These are phyloP conservation scores for Nannospalax galili DNA, from an alignment of 2,113 vertebrate genomes.

Conservation along the genomic window DNA sequence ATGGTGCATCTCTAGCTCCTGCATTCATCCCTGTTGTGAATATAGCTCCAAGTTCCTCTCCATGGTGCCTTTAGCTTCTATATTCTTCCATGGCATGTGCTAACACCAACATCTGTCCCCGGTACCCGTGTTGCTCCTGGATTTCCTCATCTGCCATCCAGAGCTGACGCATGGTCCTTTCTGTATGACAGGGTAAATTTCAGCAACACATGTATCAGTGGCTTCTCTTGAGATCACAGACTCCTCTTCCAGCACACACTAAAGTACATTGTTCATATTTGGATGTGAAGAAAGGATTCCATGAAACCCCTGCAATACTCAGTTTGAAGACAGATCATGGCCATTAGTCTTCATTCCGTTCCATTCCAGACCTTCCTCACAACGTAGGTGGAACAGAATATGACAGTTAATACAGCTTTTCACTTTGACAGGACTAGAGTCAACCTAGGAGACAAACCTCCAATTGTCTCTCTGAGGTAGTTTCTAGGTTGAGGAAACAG, in stretches of 20 bases:
- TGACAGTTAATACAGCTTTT: background rate
- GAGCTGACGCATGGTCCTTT: background rate
- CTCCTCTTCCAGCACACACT: background rate
- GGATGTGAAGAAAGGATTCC: background rate
- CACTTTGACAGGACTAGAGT: background rate
- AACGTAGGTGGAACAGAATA: background rate
- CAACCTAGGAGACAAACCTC: background rate
- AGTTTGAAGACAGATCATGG: background rate
- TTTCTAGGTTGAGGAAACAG: background rate
- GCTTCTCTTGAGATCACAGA: background rate
- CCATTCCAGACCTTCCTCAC: background rate
- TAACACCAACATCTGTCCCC: too few species aligned
- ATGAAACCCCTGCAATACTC: background rate
- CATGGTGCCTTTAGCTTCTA: too few species aligned
- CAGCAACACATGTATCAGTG: background rate
- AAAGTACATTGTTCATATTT: background rate
- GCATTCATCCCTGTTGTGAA: too few species aligned
- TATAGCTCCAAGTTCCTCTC: too few species aligned
- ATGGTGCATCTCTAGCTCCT: background rate
- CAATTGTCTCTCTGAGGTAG: rapidly evolving
- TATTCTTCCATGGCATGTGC: too few species aligned
- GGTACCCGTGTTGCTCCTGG: background rate
- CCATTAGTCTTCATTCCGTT: background rate
- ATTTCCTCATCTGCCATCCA: background rate
- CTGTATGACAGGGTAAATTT: background rate